Evolutionary conservation across 1,140 invertebrate species (phyloP).

Genomic region (Zaprionus tsacasi): DNA sequence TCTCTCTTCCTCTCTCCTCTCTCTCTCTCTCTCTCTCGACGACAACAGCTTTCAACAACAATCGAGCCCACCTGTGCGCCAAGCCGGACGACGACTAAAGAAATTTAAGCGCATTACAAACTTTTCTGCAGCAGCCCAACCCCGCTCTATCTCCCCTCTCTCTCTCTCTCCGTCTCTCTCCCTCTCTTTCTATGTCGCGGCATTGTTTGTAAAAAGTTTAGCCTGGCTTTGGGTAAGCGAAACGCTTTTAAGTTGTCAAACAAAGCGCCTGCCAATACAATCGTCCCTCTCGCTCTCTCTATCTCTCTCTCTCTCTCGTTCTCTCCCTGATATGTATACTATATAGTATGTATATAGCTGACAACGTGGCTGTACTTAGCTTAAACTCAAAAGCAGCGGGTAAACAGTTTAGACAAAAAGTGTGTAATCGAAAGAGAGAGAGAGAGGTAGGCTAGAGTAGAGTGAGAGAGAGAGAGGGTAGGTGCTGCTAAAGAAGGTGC

Average conservation of each 20-base stretch:
- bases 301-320: background rate
- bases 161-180: background rate
- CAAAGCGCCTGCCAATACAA: constrained; percentile 37
- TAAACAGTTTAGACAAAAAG: constrained; percentile 38
- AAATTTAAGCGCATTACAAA: constrained; percentile 68
- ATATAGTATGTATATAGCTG: background rate
- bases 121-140: constrained; percentile 20
- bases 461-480: background rate
- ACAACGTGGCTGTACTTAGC: constrained; percentile 19
- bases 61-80: constrained; percentile 65
- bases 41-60: constrained; percentile 73
- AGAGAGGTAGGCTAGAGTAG: background rate
- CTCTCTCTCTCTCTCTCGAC: constrained; percentile 13
- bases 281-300: background rate
- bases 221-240: constrained; percentile 50
- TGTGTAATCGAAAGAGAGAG: background rate
- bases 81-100: constrained; percentile 35
- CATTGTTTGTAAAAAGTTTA: constrained; percentile 57
- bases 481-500: background rate
- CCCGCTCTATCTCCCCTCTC: background rate
- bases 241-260: constrained; percentile 49
- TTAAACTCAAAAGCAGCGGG: constrained; percentile 27
- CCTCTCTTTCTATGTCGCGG: background rate
- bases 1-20: background rate
- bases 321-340: background rate